Evolutionary conservation across 2,888 invertebrate species (phyloP), one percentile per base, ranked within the genome.

Genomic region (Sclerodermus sp.): DNA sequence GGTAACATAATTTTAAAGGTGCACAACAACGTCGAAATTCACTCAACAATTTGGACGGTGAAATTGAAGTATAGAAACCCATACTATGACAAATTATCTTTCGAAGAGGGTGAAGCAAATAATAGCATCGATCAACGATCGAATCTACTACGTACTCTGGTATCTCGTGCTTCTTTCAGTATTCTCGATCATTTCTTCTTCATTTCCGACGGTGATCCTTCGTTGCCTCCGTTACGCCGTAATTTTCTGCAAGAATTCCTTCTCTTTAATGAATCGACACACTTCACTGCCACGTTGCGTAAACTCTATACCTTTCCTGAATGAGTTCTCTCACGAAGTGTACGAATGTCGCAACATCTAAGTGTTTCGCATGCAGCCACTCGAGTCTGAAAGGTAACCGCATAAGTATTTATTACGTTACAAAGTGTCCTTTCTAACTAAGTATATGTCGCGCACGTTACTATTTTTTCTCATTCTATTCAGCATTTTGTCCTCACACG

Each of bases 381-480:
- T 42, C 40, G 2, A 43, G 45, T 32, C 41, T 36, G 43, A 13
- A 38, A 18, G 34, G 42, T 45, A 53, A n/a, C 30, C 37, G 42
- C 48, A 55, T 48, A 49, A 47, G 45, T 47, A 36, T 51, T 58
- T 49, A 46, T 51, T 46, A 45, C 36, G 36, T 42, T 51, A 45
- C 37, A 42, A 41, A 38, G 47, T 49, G 39, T 34, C 46, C 47
- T 39, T 45, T 55, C 48, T 41, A 38, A 9, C 38, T 38, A 50
- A 55, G 51, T 42, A 29, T 38, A 42, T 16, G 17, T 30, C 30
- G 31, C n/a, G 42, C 38, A 15, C n/a, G 43, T 29, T 42, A 36
- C 37, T 37, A 29, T 32, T 41, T 29, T 41, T 34, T 34, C 10
- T 29, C 13, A 23, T 3, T 23, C 23, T 23, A 5, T 23, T 23